phyloP scores from a whole-genome alignment of 2,797 vertebrate species.

The Micrastur ruficollis region DNA sequence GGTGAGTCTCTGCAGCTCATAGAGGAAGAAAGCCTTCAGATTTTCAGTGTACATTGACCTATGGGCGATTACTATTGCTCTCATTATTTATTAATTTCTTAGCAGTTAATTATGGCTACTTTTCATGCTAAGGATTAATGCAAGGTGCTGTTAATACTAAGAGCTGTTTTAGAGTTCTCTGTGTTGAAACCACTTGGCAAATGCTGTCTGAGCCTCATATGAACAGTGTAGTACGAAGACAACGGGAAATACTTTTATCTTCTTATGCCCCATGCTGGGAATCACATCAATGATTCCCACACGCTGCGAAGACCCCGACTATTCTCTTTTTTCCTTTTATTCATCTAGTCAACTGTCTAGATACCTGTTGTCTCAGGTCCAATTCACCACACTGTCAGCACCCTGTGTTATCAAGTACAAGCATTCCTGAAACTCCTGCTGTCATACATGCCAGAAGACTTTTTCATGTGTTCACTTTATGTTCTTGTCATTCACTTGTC shows the following conservation, averaged over 20 bases:
- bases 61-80: neutral
- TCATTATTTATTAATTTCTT: neutral
- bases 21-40: neutral
- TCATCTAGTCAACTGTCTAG: neutral
- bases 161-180: neutral
- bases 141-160: neutral
- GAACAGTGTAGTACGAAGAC: neutral
- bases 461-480: neutral
- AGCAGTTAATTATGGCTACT: neutral
- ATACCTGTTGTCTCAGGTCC: neutral
- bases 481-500: neutral
- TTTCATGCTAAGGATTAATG: neutral
- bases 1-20: neutral
- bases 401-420: neutral
- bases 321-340: neutral
- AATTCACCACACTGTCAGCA: neutral
- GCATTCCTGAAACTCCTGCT: neutral
- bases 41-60: neutral
- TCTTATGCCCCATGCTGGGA: neutral
- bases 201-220: neutral
- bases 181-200: neutral
- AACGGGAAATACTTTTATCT: neutral
- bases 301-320: neutral
- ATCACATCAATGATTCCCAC: neutral
- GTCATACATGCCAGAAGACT: neutral